Evolutionary conservation across 2,797 vertebrate species (phyloP), one percentile per base, ranked within the genome.

Genomic region (Parauchenoglanis punctatus): DNA sequence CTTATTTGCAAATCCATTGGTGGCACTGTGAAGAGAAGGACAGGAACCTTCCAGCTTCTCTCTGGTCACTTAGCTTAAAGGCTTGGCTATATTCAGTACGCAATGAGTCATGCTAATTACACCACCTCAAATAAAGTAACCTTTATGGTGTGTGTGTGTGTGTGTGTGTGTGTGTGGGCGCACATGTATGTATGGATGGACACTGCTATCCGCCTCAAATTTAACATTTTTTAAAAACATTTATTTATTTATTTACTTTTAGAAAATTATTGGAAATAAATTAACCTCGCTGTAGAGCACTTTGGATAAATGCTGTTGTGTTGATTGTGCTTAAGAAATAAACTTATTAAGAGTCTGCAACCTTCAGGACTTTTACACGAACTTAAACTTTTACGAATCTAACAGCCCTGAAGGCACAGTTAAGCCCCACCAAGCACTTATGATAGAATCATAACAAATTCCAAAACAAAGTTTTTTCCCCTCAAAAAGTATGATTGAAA

Each of bases 61-160:
- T 28, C 46, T 35, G 82, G 63, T 17, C 4, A 70, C 35, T 56
- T 59, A 61, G 72, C 61, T 12, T 68, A 58, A 28, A 78, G 61
- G 56, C 58, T n/a, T 54, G 75, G 81, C 82, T 87, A 54, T 73
- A 84, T 87, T 83, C 88, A 90, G 80, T 85, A 86, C 84, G 89
- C 87, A 87, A 86, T 87, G 88, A 88, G 80, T 87, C 87, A 88
- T 85, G 58, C 78, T 89, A 86, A 84, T 89, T 86, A 73, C 52
- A 82, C 75, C 6, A 49, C 83, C 67, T 76, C 85, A 81, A 46
- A 87, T 75, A 91, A 88, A 81, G 52, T 59, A 31, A 85, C 70
- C 35, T 75, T 61, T 40, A 20, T 61, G n/a, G 18, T 23, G 76
- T 20, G 54, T 75, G 23, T 28, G 46, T 75, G 25, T 76, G 28